phyloP scores from a whole-genome alignment of 2,888 invertebrate species.

The Chouioia cunea region DNA sequence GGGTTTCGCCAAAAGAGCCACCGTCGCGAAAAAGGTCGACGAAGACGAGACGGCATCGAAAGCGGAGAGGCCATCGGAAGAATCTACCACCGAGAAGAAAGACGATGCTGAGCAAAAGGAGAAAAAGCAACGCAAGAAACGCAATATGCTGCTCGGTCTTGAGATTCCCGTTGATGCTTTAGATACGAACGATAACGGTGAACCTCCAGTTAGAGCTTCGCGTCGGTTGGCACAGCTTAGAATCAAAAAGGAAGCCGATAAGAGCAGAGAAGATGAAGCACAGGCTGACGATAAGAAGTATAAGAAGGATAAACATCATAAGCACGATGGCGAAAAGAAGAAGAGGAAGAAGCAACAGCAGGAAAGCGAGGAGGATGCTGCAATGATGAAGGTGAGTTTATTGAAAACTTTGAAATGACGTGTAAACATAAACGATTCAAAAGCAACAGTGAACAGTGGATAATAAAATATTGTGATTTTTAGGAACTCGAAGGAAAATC shows the following conservation, averaged over 20 bases:
- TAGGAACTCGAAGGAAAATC: constrained; percentile 48
- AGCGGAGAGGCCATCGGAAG: constrained; percentile 27
- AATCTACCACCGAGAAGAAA: neutral
- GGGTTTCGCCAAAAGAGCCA: constrained; percentile 42
- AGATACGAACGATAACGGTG: constrained; percentile 58
- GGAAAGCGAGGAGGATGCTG: constrained; percentile 47
- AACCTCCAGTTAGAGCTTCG: constrained; percentile 80
- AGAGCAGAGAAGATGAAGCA: constrained; percentile 81
- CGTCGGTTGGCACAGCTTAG: constrained; percentile 89
- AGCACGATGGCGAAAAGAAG: constrained; percentile 57
- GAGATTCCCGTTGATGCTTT: constrained; percentile 67
- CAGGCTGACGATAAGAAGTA: constrained; percentile 70
- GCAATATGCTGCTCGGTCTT: constrained; percentile 69
- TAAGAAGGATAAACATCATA: constrained; percentile 28
- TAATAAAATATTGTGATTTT: constrained; percentile 5
- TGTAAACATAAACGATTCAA: neutral
- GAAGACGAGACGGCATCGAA: constrained; percentile 24
- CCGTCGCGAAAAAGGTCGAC: constrained; percentile 13
- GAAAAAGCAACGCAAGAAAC: constrained; percentile 59
- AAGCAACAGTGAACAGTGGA: no score
- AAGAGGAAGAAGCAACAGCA: constrained; percentile 61
- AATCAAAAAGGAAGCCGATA: constrained; percentile 87
- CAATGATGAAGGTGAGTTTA: constrained; percentile 50
- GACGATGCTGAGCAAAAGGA: constrained; percentile 41
- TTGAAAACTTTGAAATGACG: neutral